These are phyloP conservation scores for Amphimedon queenslandica DNA, from an alignment of 37 sponge, comb jelly and placozoan genomes.

Conservation along the genomic window DNA sequence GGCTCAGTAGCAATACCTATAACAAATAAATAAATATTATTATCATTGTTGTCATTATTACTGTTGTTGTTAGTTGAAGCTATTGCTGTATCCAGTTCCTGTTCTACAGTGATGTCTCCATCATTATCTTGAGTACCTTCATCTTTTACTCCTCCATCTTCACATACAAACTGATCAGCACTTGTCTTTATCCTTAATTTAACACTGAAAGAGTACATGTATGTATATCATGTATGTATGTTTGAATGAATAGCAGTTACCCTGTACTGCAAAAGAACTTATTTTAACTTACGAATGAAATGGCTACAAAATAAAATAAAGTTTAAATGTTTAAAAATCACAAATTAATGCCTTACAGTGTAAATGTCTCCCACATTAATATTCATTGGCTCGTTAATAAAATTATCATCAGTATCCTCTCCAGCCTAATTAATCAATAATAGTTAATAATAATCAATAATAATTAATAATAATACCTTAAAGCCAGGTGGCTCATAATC, in stretches of 20 bases:
- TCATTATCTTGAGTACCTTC: background rate
- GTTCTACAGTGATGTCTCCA: background rate
- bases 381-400: conserved; percentile 54
- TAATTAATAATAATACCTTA: conserved; percentile 4
- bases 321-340: background rate
- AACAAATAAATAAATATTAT: background rate
- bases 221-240: conserved; percentile 1
- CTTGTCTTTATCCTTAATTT: conserved; percentile 75
- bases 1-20: background rate
- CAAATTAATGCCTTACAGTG: conserved; percentile 27
- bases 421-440: conserved; percentile 3
- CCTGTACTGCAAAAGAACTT: no score
- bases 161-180: conserved; percentile 53
- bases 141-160: conserved; percentile 10
- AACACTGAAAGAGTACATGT: conserved; percentile 34
- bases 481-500: conserved; percentile 91
- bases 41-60: background rate
- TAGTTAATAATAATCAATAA: background rate
- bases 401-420: conserved; percentile 35
- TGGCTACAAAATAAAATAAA: background rate
- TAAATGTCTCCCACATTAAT: conserved; percentile 70
- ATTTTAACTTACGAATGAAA: background rate
- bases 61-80: background rate
- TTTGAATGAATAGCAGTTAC: background rate
- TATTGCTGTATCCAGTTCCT: background rate